Percentiles rank a stretch among this genome's conserved stretches.
phyloP scores from a whole-genome alignment of 2,888 invertebrate genomes.

The Campoletis raptor region DNA sequence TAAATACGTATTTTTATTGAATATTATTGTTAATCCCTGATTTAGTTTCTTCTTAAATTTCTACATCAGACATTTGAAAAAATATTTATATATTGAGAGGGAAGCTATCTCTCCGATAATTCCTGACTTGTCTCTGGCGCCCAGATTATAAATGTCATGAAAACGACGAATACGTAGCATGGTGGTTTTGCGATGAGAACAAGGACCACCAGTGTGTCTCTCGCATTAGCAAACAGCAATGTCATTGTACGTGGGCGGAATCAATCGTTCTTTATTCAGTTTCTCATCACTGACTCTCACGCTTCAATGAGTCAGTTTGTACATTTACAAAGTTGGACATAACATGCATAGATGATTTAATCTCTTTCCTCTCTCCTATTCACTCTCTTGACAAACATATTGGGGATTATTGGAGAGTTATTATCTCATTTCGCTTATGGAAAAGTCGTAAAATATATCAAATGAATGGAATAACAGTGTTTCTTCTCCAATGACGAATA shows the following conservation, averaged over 20 bases:
- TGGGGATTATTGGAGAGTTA: slow-evolving; percentile 55
- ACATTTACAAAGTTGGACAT: slow-evolving; percentile 78
- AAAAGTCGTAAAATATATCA: slow-evolving; percentile 55
- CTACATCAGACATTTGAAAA: neutral
- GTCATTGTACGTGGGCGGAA: slow-evolving; percentile 79
- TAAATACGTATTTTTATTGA: neutral
- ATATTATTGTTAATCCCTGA: neutral
- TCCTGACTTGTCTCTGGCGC: slow-evolving; percentile 70
- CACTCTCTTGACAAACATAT: slow-evolving; percentile 1
- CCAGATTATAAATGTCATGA: slow-evolving; percentile 73
- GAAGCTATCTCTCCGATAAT: slow-evolving; percentile 61
- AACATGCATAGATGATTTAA: slow-evolving; percentile 67
- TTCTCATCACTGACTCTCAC: slow-evolving; percentile 66
- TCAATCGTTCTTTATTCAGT: slow-evolving; percentile 77
- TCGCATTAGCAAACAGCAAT: slow-evolving; percentile 79
- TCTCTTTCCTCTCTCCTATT: slow-evolving; percentile 21
- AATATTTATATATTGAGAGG: slow-evolving; percentile 25
- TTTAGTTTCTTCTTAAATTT: neutral
- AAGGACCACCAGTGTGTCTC: slow-evolving; percentile 78
- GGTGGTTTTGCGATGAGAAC: slow-evolving; percentile 67
- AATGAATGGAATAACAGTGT: slow-evolving; percentile 59
- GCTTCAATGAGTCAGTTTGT: slow-evolving; percentile 72
- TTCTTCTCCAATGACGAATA: slow-evolving; percentile 31
- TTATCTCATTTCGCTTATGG: slow-evolving; percentile 60
- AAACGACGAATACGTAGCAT: slow-evolving; percentile 47